Evolutionary conservation across 2,113 vertebrate genomes (phyloP).

Genomic region (Willisornis vidua): DNA sequence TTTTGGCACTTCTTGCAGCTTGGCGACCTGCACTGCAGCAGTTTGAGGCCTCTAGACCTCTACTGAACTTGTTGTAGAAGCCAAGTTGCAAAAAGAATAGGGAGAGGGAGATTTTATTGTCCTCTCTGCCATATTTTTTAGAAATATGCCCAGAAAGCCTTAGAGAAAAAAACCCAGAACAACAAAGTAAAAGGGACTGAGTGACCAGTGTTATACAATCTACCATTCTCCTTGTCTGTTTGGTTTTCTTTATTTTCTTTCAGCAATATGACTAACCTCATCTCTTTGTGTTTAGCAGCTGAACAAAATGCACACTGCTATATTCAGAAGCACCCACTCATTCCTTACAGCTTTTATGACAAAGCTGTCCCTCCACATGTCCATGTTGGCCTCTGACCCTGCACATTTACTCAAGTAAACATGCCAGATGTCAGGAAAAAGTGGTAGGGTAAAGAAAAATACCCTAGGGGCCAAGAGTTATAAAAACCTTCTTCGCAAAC

Average conservation of each 20-base stretch:
- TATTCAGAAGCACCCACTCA: slow-evolving; percentile 58
- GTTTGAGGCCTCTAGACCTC: slow-evolving; percentile 3
- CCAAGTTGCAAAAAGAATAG: slow-evolving; percentile 17
- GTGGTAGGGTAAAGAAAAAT: slow-evolving; percentile 73
- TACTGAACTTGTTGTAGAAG: slow-evolving; percentile 47
- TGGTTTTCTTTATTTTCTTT: slow-evolving; percentile 63
- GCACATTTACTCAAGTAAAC: slow-evolving; percentile 80
- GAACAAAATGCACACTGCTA: slow-evolving; percentile 45
- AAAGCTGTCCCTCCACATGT: slow-evolving; percentile 79
- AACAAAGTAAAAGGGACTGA: neutral
- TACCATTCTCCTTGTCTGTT: neutral
- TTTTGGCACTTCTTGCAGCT: neutral
- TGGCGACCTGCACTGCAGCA: neutral
- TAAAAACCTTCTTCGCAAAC: slow-evolving; percentile 71
- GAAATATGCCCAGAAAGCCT: slow-evolving; percentile 45
- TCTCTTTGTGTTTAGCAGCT: slow-evolving; percentile 51
- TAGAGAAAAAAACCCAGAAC: neutral
- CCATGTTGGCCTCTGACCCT: slow-evolving; percentile 75
- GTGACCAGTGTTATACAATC: slow-evolving; percentile 1
- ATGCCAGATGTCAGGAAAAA: slow-evolving; percentile 82
- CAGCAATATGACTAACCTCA: slow-evolving; percentile 40
- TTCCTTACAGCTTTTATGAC: slow-evolving; percentile 70
- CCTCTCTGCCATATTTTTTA: slow-evolving; percentile 28
- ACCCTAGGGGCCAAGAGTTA: slow-evolving; percentile 60
- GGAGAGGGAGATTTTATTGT: neutral